Evolutionary conservation across 2,797 vertebrate species (phyloP), one percentile per base, ranked within the genome.

Genomic region (Euphonia xanthogaster): DNA sequence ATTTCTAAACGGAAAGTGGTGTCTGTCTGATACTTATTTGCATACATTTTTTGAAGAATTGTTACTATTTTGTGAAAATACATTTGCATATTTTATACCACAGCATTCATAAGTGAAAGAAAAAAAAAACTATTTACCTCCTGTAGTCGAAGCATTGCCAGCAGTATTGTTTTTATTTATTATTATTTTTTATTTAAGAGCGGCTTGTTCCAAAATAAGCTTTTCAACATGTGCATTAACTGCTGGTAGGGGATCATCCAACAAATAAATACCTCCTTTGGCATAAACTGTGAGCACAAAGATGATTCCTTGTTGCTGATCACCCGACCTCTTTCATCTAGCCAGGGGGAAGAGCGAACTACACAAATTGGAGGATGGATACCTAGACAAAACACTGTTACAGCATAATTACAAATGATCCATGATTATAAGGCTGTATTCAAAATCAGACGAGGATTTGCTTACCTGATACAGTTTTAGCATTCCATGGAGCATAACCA

Each of bases 111-210:
- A 68, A 55, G 17, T 19, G 39, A 65, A 72, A 62, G 40, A n/a
- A 58, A 81, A 42, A 53, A 6, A 5, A 7, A 19, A 61, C 42
- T 53, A 7, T 63, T 87, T 97, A 98, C 98, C 98, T 99, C 98
- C 98, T 98, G 98, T 25, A 99, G 96, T 73, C 98, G 98, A 85
- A 98, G 98, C 39, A 98, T 98, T 68, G 98, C 97, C 73, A 99
- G 85, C 18, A 98, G 93, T 55, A 48, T 14, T 72, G 3, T 13
- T 47, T 57, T 63, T 25, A 13, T 40, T 35, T 42, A 9, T 42
- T 70, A 30, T 15, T 23, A 98, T 98, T 96, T 99, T 99, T 40
- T 97, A 97, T 60, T 53, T 86, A 18, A 98, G 97, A 12, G 88
- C 93, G 71, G 98, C 98, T 77, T 98, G 94, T 88, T 99, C 97